These are phyloP conservation scores for Edolisoma coerulescens DNA, from an alignment of 2,113 vertebrate species.

Conservation along the genomic window DNA sequence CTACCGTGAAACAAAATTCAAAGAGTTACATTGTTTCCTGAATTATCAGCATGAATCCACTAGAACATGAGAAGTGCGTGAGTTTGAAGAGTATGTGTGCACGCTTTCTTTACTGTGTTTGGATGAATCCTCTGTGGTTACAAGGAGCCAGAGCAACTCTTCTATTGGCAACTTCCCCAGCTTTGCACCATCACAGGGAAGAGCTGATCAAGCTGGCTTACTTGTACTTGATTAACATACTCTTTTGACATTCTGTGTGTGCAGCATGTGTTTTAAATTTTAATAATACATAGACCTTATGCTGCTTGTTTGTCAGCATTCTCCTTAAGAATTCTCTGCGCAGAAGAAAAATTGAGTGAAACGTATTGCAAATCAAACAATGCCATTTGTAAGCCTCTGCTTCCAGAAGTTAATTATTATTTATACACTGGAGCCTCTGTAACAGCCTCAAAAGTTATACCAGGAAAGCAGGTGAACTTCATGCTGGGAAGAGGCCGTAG, in stretches of 20 bases:
- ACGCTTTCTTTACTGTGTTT: background rate
- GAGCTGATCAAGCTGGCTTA: slow-evolving; percentile 14
- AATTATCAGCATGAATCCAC: background rate
- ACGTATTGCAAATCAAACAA: slow-evolving; percentile 13
- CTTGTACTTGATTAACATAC: slow-evolving; percentile 36
- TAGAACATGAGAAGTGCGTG: background rate
- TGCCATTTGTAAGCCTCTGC: slow-evolving; percentile 3
- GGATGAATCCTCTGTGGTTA: background rate
- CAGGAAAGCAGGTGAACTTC: background rate
- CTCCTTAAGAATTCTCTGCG: background rate
- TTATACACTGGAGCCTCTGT: background rate
- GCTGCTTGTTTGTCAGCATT: slow-evolving; percentile 32
- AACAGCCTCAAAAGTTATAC: background rate
- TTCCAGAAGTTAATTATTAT: slow-evolving; percentile 41
- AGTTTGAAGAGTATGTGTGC: background rate
- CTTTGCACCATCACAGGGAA: background rate
- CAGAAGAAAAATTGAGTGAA: background rate
- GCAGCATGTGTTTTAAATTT: slow-evolving; percentile 62
- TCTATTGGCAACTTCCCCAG: background rate
- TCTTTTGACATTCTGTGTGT: slow-evolving; percentile 50
- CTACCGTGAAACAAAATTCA: background rate
- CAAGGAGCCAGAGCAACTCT: background rate
- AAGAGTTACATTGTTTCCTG: background rate
- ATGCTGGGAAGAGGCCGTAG: background rate
- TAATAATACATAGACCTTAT: slow-evolving; percentile 53